Conservation (phyloP, 2,113 vertebrate species). For the Anolis carolinensis region DNA sequence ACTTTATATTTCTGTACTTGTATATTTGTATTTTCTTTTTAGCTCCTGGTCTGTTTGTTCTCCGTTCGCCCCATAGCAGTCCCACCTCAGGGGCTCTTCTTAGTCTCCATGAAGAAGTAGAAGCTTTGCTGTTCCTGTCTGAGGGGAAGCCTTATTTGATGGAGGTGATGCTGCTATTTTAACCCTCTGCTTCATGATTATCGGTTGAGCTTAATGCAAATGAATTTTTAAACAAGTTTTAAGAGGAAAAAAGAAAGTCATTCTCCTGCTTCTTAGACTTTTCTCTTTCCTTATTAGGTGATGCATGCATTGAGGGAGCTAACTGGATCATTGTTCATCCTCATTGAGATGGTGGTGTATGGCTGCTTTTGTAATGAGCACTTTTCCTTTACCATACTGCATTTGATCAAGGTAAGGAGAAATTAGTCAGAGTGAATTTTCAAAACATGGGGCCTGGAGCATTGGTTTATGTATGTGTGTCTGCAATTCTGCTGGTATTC, state of each 20-base stretch:
- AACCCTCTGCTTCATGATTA: background rate
- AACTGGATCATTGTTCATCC: slow-evolving; percentile 85
- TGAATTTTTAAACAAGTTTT: background rate
- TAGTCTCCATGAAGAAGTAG: slow-evolving; percentile 88
- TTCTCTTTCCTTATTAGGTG: slow-evolving; percentile 75
- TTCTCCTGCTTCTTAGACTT: background rate
- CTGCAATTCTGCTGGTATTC: background rate
- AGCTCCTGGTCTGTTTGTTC: slow-evolving; percentile 88
- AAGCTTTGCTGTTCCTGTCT: slow-evolving; percentile 88
- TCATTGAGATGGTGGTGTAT: slow-evolving; percentile 95
- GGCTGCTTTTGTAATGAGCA: slow-evolving; percentile 95
- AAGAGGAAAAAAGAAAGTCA: background rate
- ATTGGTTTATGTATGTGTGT: rapidly evolving
- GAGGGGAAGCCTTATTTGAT: slow-evolving; percentile 93
- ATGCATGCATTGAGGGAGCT: slow-evolving; percentile 96
- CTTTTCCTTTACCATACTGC: slow-evolving; percentile 91
- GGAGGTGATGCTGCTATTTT: slow-evolving; percentile 80
- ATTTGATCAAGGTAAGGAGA: slow-evolving; percentile 90
- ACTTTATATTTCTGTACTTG: background rate
- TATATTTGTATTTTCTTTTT: slow-evolving; percentile 57
- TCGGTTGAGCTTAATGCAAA: background rate
- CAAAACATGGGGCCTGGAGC: rapidly evolving
- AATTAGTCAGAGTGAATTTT: background rate
- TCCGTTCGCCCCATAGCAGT: slow-evolving; percentile 73
- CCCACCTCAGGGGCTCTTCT: slow-evolving; percentile 79